phyloP scores from a whole-genome alignment of 2,113 vertebrate species.

The Megaceryle maxima region DNA sequence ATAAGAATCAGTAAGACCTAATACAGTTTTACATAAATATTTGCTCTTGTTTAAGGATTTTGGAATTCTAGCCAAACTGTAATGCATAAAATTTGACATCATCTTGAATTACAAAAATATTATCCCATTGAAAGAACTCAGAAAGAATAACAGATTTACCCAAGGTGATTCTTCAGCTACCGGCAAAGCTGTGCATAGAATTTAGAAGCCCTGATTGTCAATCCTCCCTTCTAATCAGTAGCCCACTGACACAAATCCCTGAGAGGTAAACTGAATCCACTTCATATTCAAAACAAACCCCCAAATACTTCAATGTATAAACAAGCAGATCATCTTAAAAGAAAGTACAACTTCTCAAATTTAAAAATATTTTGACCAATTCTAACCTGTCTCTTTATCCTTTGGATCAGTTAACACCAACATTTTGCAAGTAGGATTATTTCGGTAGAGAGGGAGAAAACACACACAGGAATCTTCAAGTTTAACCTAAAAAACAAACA shows the following conservation, averaged over 20 bases:
- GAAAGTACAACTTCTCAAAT: neutral
- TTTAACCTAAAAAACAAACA: conserved; percentile 72
- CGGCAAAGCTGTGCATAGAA: neutral
- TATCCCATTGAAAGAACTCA: neutral
- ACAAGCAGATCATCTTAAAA: neutral
- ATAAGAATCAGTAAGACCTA: neutral
- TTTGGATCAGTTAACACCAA: conserved; percentile 73
- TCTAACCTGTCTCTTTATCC: conserved; percentile 77
- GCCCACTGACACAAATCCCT: neutral
- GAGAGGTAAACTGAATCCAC: neutral
- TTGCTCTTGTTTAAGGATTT: neutral
- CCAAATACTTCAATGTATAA: neutral
- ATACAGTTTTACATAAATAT: neutral
- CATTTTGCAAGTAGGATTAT: conserved; percentile 64
- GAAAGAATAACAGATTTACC: neutral
- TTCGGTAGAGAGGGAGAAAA: conserved; percentile 66
- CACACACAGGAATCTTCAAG: conserved; percentile 63
- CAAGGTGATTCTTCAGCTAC: neutral
- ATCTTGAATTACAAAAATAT: neutral
- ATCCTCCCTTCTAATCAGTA: neutral
- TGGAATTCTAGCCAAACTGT: neutral
- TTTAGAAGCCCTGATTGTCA: neutral
- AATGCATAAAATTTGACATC: neutral
- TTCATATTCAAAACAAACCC: neutral
- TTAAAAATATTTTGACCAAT: neutral